phyloP scores from a whole-genome alignment of 2,113 vertebrate genomes.

The Lasiurus cinereus region DNA sequence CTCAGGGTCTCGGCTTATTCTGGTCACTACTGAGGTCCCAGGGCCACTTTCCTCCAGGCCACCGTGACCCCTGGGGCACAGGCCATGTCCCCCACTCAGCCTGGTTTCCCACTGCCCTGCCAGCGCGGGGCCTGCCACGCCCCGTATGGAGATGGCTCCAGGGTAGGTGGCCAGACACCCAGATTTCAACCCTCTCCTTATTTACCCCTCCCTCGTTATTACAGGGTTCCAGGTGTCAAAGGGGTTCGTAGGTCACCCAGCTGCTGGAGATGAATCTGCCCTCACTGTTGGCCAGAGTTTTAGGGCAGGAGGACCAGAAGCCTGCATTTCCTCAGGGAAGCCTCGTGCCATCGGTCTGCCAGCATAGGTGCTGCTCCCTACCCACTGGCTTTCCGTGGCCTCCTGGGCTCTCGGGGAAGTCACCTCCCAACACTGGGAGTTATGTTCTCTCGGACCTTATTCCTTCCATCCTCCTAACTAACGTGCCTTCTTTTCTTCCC shows the following conservation, averaged over 20 bases:
- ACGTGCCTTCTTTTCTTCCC: neutral
- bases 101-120: neutral
- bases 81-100: neutral
- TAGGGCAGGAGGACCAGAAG: neutral
- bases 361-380: accelerated
- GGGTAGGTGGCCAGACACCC: neutral
- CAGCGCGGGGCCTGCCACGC: neutral
- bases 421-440: neutral
- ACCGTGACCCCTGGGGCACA: neutral
- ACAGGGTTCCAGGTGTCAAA: neutral
- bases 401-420: neutral
- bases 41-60: neutral
- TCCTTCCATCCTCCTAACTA: neutral
- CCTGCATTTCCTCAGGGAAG: neutral
- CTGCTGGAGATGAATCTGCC: neutral
- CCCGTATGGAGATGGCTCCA: accelerated
- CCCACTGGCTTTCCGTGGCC: accelerated
- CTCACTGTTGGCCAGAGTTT: neutral
- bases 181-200: neutral
- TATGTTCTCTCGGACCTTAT: neutral
- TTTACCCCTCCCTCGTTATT: neutral
- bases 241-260: neutral
- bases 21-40: neutral
- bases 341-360: too few species aligned
- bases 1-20: neutral